Evolutionary conservation across 92 coral and sea anemone genomes (phyloP).

Genomic region (Metridium senile): DNA sequence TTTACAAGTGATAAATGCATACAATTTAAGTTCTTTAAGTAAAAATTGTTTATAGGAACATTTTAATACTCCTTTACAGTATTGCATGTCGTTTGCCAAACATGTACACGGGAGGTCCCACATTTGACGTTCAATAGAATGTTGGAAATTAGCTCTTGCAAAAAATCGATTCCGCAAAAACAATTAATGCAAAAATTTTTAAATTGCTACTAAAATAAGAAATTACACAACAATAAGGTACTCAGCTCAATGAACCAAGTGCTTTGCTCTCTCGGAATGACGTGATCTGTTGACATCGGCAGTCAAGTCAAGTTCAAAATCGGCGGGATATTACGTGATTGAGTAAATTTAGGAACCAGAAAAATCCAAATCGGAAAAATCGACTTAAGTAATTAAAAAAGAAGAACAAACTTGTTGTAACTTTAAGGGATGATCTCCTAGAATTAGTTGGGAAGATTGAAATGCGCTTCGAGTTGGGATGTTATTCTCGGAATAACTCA

Average conservation of each 20-base stretch:
- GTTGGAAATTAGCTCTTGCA: neutral
- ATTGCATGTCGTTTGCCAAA: too few species aligned
- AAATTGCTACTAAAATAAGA: neutral
- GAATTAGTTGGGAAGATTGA: slow-evolving; percentile 4
- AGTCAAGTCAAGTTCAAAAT: slow-evolving; percentile 37
- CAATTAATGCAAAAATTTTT: neutral
- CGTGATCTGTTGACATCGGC: slow-evolving; percentile 25
- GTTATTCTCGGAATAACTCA: slow-evolving; percentile 8
- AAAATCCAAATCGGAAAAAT: neutral
- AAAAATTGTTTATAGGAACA: too few species aligned
- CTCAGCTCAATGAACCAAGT: slow-evolving; percentile 24
- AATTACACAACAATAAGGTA: neutral
- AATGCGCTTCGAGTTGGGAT: slow-evolving; percentile 18
- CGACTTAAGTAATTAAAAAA: neutral
- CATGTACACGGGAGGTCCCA: too few species aligned
- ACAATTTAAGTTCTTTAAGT: too few species aligned
- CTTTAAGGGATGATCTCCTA: neutral
- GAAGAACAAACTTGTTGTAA: neutral
- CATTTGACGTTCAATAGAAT: too few species aligned
- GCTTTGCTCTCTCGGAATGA: neutral
- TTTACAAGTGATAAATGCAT: too few species aligned
- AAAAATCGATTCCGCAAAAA: neutral
- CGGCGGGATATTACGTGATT: slow-evolving; percentile 23
- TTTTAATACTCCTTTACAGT: too few species aligned
- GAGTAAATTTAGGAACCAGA: slow-evolving; percentile 16